Base-by-base conservation (phyloP, 2,888 invertebrate species). In the Nemotelus pantherinus region DNA sequence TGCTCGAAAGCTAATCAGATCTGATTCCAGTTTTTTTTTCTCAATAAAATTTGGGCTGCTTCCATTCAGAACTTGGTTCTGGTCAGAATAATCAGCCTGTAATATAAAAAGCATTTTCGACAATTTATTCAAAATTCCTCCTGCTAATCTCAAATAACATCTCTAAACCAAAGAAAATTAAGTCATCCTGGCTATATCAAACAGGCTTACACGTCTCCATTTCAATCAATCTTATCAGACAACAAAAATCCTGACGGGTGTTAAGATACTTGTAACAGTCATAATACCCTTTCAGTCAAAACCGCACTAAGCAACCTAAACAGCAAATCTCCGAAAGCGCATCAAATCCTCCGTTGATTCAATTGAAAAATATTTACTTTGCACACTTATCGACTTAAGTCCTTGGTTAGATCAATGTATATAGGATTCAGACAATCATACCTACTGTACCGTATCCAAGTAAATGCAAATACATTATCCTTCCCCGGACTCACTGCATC, bases 91-190 rank as follows among this genome's bases (percentile, higher is more conserved):
- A 25, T 25, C 1, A 25, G 25, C 25, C 25, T 25, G 25, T 25
- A 25, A 1, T 39, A 41, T 63, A 39, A 41, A 39, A 63, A 3
- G 3, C 41, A 41, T 43, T 3, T 41, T 43, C 39, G 1, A 63
- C 4, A n/a, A 1, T n/a, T 25, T 7, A 7, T 7, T 5, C 63
- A 3, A 25, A 25, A 3, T 43, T 9, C 43, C 63, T 41, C 41
- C 43, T 10, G 1, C 10, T 1, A 57, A 3, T 39, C 43, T 4
- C 43, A 63, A 5, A 68, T 39, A 71, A 57, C 57, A 57, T 55
- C 71, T 2, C 44, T 71, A 71, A 71, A 71, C 55, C 71, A 71
- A 43, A 65, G 55, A 6, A 74, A 74, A 74, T 60, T 63, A 74
- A 63, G 47, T 63, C 48, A 74, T 74, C 57, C 48, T 63, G 63